Percentiles rank a stretch among this genome's conserved stretches.
Evolutionary conservation across 1,140 invertebrate genomes (phyloP).

Genomic region (Dolichoris vasculosae): DNA sequence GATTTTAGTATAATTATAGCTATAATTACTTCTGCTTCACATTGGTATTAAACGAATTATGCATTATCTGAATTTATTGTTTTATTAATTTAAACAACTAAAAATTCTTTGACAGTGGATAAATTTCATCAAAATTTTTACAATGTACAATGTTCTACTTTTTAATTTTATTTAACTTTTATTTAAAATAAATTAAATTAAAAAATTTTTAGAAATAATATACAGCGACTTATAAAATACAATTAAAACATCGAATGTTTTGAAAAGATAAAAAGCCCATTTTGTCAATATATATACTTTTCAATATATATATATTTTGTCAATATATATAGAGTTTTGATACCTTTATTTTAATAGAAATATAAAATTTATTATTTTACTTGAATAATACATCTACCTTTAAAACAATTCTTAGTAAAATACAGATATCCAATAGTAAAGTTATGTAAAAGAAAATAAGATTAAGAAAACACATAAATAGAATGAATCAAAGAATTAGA

Average conservation of each 20-base stretch:
- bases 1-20: background rate
- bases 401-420: slow-evolving; percentile 19
- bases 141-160: too few relatives aligned
- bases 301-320: background rate
- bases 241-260: too few relatives aligned
- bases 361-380: background rate
- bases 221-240: too few relatives aligned
- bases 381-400: slow-evolving; percentile 1
- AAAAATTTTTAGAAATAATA: too few relatives aligned
- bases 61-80: background rate
- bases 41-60: background rate
- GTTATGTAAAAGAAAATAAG: slow-evolving; percentile 19
- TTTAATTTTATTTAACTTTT: too few relatives aligned
- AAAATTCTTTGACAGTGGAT: too few relatives aligned
- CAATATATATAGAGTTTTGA: slow-evolving; percentile 37
- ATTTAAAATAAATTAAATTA: too few relatives aligned
- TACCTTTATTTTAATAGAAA: slow-evolving; percentile 19
- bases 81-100: too few relatives aligned
- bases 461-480: slow-evolving; percentile 36
- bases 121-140: too few relatives aligned
- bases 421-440: slow-evolving; percentile 30
- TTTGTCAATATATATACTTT: background rate
- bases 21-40: background rate
- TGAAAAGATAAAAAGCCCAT: background rate
- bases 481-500: slow-evolving; percentile 4